Evolutionary conservation across 2,113 vertebrate genomes (phyloP).

Genomic region (Fulmarus glacialis): DNA sequence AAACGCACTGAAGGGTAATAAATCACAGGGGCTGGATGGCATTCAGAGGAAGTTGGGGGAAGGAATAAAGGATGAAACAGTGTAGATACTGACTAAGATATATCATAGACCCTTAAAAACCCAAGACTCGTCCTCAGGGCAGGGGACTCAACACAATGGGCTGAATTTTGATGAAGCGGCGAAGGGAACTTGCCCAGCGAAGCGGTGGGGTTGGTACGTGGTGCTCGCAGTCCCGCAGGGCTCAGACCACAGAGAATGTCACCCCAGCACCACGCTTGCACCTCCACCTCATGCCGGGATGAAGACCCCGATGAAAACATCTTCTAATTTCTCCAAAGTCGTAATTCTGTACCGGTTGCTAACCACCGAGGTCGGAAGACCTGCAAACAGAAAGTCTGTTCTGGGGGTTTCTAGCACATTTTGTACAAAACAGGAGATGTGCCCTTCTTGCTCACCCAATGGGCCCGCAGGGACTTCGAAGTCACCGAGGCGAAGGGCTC

Average conservation of each 20-base stretch:
- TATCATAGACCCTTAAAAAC: background rate
- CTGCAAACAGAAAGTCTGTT: background rate
- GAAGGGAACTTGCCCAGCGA: background rate
- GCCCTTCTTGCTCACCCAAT: background rate
- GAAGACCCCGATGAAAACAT: background rate
- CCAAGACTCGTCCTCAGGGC: background rate
- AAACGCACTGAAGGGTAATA: background rate
- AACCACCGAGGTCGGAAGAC: too few species aligned
- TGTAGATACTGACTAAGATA: background rate
- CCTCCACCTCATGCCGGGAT: accelerated
- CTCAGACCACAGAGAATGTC: background rate
- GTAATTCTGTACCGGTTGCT: accelerated
- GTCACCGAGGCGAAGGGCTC: too few species aligned
- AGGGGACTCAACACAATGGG: background rate
- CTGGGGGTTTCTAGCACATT: background rate
- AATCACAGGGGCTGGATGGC: background rate
- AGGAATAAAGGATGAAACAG: background rate
- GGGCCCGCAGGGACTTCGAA: background rate
- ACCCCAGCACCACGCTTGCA: background rate
- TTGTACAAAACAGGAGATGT: background rate
- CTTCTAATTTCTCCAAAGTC: background rate
- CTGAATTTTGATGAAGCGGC: background rate
- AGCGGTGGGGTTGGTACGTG: accelerated
- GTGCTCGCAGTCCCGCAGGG: background rate
- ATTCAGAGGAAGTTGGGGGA: background rate